A percentile compares a stretch with the other conserved stretches of the same genome.
phyloP scores from a whole-genome alignment of 2,797 vertebrate genomes.

The Eulemur rubriventer region DNA sequence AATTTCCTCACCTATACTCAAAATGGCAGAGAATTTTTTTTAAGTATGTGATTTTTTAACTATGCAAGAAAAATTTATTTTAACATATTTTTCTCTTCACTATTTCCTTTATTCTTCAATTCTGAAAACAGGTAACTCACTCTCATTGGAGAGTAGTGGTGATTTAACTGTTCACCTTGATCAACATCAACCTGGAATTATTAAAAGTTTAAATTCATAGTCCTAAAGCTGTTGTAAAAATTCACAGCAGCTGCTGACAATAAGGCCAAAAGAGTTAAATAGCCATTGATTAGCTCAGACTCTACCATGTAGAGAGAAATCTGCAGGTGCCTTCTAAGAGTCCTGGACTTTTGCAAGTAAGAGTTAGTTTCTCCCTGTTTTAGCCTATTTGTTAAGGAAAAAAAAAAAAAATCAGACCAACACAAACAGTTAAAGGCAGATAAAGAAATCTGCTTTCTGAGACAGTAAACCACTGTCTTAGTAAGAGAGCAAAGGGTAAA shows the following conservation, averaged over 20 bases:
- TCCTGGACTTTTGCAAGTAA: background rate
- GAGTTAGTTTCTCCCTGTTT: background rate
- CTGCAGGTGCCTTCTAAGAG: background rate
- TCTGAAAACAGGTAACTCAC: background rate
- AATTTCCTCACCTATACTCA: background rate
- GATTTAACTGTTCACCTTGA: background rate
- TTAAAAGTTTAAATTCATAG: background rate
- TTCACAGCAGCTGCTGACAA: background rate
- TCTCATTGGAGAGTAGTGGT: background rate
- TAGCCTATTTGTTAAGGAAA: background rate
- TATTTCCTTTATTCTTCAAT: constrained; percentile 27
- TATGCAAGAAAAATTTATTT: background rate
- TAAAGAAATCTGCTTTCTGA: constrained; percentile 31
- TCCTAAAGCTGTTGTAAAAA: background rate
- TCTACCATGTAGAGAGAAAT: background rate
- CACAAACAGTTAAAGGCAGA: background rate
- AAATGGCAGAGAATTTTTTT: background rate
- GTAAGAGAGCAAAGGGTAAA: background rate
- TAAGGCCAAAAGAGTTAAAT: background rate
- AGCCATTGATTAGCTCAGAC: background rate
- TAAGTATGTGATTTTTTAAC: background rate
- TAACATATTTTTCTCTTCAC: background rate
- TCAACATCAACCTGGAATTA: background rate
- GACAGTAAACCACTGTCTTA: background rate
- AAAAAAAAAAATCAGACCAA: background rate